Evolutionary conservation across 2,888 invertebrate genomes (phyloP), one percentile per base, ranked within the genome.

Genomic region (Petrophora chlorosata): DNA sequence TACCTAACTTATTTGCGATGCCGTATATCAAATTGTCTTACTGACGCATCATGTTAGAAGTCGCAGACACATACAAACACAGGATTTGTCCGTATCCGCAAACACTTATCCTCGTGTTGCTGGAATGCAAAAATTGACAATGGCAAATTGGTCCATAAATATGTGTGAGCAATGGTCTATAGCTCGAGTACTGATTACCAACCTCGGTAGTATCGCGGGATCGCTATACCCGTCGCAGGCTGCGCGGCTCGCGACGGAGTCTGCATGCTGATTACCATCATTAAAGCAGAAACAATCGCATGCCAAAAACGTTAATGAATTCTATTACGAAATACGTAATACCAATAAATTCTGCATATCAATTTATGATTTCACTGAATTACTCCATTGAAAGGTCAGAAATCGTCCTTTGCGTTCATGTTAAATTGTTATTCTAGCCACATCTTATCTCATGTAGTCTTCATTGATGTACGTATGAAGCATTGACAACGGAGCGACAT

Each of bases 401-500:
- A 56, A 47, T 55, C 56, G 67, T 64, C 70, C 67, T 75, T 59
- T 54, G 10, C 43, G 40, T 51, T 48, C 68, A 67, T 74, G 66
- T 59, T 63, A 62, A 56, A 55, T 59, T 69, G 40, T 48, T 70
- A 79, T 79, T 76, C 75, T 56, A 61, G 65, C 56, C 74, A 71
- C 74, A 74, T 59, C 60, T 61, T 55, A 59, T 59, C 63, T 59
- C 59, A 59, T 59, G 66, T 56, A 64, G 55, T 54, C 45, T 47
- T 59, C 56, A 53, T 54, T 53, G 60, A 75, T 74, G 76, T 74
- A 75, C 74, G 76, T 74, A 67, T 53, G 61, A 68, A 70, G 73
- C 79, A 69, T 68, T 70, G 75, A 77, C 76, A 74, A 75, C 73
- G 68, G 67, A 63, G 52, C 63, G 82, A 72, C 85, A 82, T 84